Evolutionary conservation across 2,888 invertebrate genomes (phyloP), one percentile per base, ranked within the genome.

Genomic region (Drosophila anomalipes): DNA sequence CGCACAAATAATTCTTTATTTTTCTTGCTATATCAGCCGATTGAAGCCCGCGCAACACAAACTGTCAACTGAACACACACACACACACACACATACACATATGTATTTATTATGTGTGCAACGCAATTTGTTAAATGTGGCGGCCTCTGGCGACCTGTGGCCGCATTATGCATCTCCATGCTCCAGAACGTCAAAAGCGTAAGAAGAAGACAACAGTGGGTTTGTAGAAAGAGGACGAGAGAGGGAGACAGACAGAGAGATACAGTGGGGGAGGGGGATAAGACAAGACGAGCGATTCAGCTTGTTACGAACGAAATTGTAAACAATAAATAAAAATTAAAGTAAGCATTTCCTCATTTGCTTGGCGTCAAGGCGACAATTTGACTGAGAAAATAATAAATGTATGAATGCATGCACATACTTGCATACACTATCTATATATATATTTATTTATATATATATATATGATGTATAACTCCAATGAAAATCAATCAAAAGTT

Each of bases 301-400:
- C 64, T 73, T 64, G 65, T 70, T 79, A 62, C 54, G 32, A 56
- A 64, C 52, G 61, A 73, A 66, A 68, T 56, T 37, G 47, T 37
- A 68, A 52, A 60, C 54, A 62, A 66, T 69, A 57, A 57, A 62
- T 68, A 71, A 67, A 84, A 70, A 77, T 80, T 90, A 86, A 86
- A 86, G 81, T 89, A 86, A 80, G 81, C 76, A 83, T 83, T 86
- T 86, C 90, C 86, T 86, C 74, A 86, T 86, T 86, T 79, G 66
- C 51, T 26, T 73, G 76, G 67, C 68, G 56, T 70, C 66, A 68
- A 66, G 66, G 83, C 71, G 61, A 74, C 73, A 86, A 77, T 88
- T 82, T 74, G 59, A 78, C 58, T 68, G 68, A 39, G 47, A 39
- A 63, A 32, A 69, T 63, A 61, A 32, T 51, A 44, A 28, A 61